Evolutionary conservation across 2,113 vertebrate species (phyloP).

Genomic region (Prietella phreatophila): DNA sequence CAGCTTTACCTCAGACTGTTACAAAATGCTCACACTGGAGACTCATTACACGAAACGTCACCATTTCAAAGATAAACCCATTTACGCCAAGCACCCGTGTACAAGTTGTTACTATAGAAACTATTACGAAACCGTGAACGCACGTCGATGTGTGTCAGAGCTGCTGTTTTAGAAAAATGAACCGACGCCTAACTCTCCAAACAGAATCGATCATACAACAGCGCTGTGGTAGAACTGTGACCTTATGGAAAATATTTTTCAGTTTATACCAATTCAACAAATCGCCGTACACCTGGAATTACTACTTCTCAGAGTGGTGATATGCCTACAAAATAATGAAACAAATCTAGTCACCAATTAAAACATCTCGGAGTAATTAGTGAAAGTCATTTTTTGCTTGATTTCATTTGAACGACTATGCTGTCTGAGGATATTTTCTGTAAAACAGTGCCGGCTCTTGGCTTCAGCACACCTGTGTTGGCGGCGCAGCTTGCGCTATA

Average conservation of each 20-base stretch:
- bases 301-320: background rate
- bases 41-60: background rate
- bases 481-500: background rate
- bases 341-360: background rate
- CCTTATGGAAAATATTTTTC: background rate
- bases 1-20: background rate
- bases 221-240: background rate
- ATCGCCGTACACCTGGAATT: background rate
- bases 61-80: background rate
- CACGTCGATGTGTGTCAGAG: background rate
- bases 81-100: background rate
- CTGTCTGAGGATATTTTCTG: background rate
- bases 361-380: background rate
- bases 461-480: conserved; percentile 28
- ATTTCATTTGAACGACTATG: background rate
- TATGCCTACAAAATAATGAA: background rate
- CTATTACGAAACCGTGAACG: no score
- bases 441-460: background rate
- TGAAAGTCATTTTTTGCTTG: background rate
- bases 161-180: background rate
- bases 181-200: background rate
- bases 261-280: background rate
- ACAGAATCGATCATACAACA: background rate
- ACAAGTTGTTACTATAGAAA: background rate
- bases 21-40: background rate